Conservation (phyloP, 2,797 vertebrate species). For the Notolabrus celidotus region DNA sequence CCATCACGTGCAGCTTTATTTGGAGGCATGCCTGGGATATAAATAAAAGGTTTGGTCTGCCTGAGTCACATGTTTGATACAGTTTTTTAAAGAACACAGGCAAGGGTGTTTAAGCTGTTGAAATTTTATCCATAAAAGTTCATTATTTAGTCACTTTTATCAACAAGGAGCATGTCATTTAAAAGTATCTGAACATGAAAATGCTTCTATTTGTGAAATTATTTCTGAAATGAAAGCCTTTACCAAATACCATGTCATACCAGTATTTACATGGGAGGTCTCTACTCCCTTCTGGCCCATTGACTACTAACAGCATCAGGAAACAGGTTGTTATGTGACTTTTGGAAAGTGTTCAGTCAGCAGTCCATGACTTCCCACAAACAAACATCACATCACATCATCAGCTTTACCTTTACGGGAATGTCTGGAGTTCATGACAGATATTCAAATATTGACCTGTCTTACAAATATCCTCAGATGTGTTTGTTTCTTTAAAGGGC, state of each 20-base stretch:
- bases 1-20: constrained; percentile 30
- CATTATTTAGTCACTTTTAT: no score
- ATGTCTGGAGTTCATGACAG: constrained; percentile 42
- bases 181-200: constrained; percentile 31
- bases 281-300: constrained; percentile 37
- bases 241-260: no score
- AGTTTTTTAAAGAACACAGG: constrained; percentile 19
- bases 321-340: constrained; percentile 56
- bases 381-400: constrained; percentile 41
- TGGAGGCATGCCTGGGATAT: constrained; percentile 4
- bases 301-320: constrained; percentile 32
- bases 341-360: constrained; percentile 56
- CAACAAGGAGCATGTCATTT: constrained; percentile 1
- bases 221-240: constrained; percentile 20
- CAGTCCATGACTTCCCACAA: constrained; percentile 53
- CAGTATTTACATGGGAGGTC: constrained; percentile 33
- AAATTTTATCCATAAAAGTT: constrained; percentile 12
- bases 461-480: constrained; percentile 27
- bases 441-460: constrained; percentile 69
- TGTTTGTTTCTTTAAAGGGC: constrained; percentile 55
- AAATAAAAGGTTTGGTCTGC: constrained; percentile 18
- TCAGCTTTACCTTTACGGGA: constrained; percentile 38
- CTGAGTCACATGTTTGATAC: constrained; percentile 27
- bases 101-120: background rate
- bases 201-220: constrained; percentile 13